These are phyloP conservation scores for Notarius lentiginosus DNA, from an alignment of 2,113 vertebrate species.

Conservation along the genomic window DNA sequence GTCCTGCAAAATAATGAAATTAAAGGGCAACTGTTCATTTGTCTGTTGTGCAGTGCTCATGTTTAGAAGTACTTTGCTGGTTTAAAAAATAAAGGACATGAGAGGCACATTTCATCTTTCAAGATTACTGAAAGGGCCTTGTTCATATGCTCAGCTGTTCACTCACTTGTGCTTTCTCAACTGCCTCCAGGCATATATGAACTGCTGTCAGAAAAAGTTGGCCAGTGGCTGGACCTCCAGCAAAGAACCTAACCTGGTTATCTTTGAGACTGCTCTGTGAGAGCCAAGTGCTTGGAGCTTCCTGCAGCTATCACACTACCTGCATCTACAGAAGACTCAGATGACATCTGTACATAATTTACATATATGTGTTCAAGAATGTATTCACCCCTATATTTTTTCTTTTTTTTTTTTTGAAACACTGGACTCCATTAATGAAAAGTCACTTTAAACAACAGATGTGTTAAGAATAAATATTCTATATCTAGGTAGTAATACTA, in stretches of 20 bases:
- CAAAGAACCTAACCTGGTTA: slow-evolving; percentile 56
- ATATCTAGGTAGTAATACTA: not conserved
- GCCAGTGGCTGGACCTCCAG: slow-evolving; percentile 48
- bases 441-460: not conserved
- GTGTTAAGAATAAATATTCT: not conserved
- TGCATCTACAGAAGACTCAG: not conserved
- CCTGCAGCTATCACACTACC: not conserved
- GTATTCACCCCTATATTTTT: not conserved
- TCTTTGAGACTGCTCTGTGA: slow-evolving; percentile 72
- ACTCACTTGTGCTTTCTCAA: slow-evolving; percentile 45
- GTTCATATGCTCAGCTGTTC: slow-evolving; percentile 1
- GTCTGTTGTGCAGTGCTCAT: slow-evolving; percentile 18
- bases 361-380: not conserved
- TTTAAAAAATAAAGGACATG: slow-evolving; percentile 26
- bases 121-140: slow-evolving; percentile 27
- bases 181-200: slow-evolving; percentile 61
- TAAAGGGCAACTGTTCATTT: slow-evolving; percentile 39
- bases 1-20: slow-evolving; percentile 47
- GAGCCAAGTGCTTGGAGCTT: not conserved
- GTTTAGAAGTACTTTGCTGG: slow-evolving; percentile 8
- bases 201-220: slow-evolving; percentile 39
- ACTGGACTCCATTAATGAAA: no score
- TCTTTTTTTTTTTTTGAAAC: no score
- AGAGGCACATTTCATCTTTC: slow-evolving; percentile 34
- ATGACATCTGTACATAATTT: not conserved